phyloP scores from a whole-genome alignment of 2,797 vertebrate genomes.

The Scolopax bukidnonensis region DNA sequence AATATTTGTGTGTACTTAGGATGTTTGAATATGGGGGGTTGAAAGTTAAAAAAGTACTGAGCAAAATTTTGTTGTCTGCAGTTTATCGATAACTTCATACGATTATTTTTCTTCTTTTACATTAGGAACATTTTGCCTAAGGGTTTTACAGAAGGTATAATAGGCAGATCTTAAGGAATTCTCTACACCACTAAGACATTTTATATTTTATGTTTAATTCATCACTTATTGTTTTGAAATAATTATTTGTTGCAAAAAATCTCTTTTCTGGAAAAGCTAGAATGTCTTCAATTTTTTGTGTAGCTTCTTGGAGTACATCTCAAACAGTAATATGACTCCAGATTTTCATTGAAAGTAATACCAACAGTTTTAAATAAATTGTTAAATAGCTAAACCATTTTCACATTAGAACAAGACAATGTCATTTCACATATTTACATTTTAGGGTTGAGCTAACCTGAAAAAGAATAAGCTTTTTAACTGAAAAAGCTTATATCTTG shows the following conservation, averaged over 20 bases:
- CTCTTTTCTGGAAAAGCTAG: conserved; percentile 66
- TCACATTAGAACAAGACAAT: conserved; percentile 72
- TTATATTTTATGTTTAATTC: conserved; percentile 15
- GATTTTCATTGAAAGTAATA: conserved; percentile 51
- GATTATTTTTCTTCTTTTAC: background rate
- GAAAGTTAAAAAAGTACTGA: background rate
- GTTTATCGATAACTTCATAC: background rate
- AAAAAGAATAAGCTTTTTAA: conserved; percentile 46
- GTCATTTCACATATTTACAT: conserved; percentile 76
- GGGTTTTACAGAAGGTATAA: background rate
- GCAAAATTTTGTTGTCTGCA: background rate
- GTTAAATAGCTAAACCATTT: conserved; percentile 71
- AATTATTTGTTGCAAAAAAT: conserved; percentile 66
- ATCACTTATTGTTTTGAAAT: conserved; percentile 26
- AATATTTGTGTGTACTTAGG: background rate
- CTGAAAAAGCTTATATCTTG: conserved; percentile 34
- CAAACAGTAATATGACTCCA: conserved; percentile 21
- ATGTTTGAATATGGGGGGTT: background rate
- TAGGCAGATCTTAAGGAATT: background rate
- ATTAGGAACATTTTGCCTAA: background rate
- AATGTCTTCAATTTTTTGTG: conserved; percentile 58
- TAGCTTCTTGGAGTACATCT: conserved; percentile 62
- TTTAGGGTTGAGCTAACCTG: conserved; percentile 47
- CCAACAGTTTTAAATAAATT: conserved; percentile 75
- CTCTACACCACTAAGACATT: background rate